Conservation (phyloP, 2,797 vertebrate genomes). For the Melopsittacus undulatus region DNA sequence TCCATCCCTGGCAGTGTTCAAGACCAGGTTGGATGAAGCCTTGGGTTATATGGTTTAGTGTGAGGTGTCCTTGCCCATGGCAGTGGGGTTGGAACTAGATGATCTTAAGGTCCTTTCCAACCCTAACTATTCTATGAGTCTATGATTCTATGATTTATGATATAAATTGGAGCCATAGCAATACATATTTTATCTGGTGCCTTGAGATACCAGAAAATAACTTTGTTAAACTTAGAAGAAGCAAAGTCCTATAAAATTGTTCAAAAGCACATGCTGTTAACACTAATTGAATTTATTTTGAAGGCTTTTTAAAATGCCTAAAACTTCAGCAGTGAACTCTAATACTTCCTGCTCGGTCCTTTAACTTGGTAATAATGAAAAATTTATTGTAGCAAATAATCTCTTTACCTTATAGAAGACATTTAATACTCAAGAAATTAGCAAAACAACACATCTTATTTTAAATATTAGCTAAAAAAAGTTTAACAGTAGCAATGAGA, state of each 20-base stretch:
- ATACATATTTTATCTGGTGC: background rate
- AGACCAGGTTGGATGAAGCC: no score
- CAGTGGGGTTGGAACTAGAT: no score
- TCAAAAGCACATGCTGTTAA: background rate
- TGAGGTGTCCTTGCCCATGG: no score
- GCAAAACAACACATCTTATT: background rate
- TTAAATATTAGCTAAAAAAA: background rate
- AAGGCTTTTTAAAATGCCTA: background rate
- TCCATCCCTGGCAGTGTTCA: no score
- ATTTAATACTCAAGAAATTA: background rate
- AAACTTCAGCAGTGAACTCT: background rate
- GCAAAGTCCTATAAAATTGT: background rate
- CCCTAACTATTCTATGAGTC: no score
- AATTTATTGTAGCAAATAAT: background rate
- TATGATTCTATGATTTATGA: no score
- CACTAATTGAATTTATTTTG: background rate
- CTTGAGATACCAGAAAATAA: background rate
- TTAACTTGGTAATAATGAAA: background rate
- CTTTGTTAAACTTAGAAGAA: background rate
- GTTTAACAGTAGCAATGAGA: background rate
- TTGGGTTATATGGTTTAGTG: no score
- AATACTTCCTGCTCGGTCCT: background rate
- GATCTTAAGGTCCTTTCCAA: no score
- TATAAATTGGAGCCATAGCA: background rate
- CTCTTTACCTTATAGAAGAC: background rate